phyloP scores from a whole-genome alignment of 2,797 vertebrate species.

The Onychomys arenicola region DNA sequence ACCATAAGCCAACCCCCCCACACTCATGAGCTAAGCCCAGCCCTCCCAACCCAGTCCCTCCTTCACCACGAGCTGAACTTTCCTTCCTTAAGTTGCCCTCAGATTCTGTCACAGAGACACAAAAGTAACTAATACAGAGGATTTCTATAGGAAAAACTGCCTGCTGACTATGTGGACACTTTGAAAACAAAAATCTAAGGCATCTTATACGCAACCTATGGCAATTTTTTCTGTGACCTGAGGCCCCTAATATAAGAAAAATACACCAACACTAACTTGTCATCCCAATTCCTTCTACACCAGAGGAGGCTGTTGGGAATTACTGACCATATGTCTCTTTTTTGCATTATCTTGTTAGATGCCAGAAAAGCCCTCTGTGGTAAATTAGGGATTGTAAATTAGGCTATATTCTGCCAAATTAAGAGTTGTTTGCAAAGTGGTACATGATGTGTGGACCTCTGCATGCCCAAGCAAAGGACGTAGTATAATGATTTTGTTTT shows the following conservation, averaged over 20 bases:
- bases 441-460: background rate
- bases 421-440: background rate
- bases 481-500: background rate
- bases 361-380: background rate
- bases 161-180: background rate
- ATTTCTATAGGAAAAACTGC: background rate
- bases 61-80: background rate
- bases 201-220: background rate
- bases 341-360: background rate
- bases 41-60: too few relatives aligned
- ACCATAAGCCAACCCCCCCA: background rate
- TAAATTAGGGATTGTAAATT: background rate
- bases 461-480: background rate
- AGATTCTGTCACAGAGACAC: background rate
- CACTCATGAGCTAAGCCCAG: background rate
- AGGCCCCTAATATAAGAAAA: background rate
- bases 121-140: background rate
- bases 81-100: background rate
- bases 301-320: background rate
- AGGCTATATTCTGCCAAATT: background rate
- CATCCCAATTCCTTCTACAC: background rate
- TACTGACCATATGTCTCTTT: background rate
- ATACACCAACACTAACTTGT: background rate
- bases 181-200: slow-evolving; percentile 5
- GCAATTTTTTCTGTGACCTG: background rate